phyloP scores from a whole-genome alignment of 1,140 invertebrate genomes.

The Zaprionus capensis region DNA sequence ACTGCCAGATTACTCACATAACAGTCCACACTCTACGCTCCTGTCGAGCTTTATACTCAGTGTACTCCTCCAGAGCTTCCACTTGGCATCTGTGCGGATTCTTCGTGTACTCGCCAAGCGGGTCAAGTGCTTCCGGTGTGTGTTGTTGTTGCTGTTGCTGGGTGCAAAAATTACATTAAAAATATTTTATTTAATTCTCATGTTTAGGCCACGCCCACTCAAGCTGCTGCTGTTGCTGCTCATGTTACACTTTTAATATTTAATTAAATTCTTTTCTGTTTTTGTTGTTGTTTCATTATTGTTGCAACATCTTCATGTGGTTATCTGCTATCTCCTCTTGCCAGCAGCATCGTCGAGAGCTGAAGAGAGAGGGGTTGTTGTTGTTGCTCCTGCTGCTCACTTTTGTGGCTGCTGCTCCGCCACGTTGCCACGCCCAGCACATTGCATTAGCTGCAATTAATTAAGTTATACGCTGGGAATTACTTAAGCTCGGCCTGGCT shows the following conservation, averaged over 20 bases:
- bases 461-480: constrained; percentile 72
- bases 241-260: constrained; percentile 62
- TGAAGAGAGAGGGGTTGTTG: background rate
- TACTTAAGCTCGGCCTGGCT: constrained; percentile 59
- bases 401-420: constrained; percentile 42
- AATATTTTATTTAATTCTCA: constrained; percentile 77
- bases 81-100: constrained; percentile 39
- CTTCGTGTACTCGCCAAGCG: constrained; percentile 30
- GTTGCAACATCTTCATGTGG: constrained; percentile 32
- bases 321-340: constrained; percentile 37
- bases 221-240: constrained; percentile 38
- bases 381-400: constrained; percentile 30
- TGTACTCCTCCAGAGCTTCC: constrained; percentile 12
- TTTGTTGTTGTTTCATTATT: constrained; percentile 18
- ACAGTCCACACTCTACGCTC: constrained; percentile 14
- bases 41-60: constrained; percentile 1
- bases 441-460: constrained; percentile 79
- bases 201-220: constrained; percentile 43
- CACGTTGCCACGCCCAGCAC: constrained; percentile 28
- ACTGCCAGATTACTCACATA: constrained; percentile 48
- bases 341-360: constrained; percentile 6
- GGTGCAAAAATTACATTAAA: constrained; percentile 70
- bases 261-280: constrained; percentile 56
- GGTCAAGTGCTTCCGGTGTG: constrained; percentile 51
- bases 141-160: constrained; percentile 30